phyloP scores from a whole-genome alignment of 1,140 invertebrate genomes.

The Drosophila ananassae region DNA sequence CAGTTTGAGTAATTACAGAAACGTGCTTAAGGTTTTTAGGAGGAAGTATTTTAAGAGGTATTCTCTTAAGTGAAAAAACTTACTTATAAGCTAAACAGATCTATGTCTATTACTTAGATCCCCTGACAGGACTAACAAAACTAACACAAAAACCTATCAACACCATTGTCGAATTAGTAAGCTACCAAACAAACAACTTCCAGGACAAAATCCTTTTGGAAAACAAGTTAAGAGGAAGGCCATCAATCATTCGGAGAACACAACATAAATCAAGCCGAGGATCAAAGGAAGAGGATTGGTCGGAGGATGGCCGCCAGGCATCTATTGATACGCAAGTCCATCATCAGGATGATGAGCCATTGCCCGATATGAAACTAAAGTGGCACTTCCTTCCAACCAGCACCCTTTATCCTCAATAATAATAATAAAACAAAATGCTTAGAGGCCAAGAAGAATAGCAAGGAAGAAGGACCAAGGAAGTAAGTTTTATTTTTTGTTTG shows the following conservation, averaged over 20 bases:
- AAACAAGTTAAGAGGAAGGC: slow-evolving; percentile 37
- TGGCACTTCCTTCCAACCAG: slow-evolving; percentile 56
- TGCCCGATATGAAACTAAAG: slow-evolving; percentile 50
- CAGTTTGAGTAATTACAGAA: slow-evolving; percentile 76
- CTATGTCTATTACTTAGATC: neutral
- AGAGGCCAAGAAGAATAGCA: slow-evolving; percentile 25
- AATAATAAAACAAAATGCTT: slow-evolving; percentile 63
- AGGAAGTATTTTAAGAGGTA: neutral
- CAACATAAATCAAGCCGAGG: slow-evolving; percentile 73
- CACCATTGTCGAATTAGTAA: slow-evolving; percentile 34
- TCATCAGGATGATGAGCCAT: slow-evolving; percentile 38
- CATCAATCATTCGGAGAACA: slow-evolving; percentile 72
- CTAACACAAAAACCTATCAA: neutral
- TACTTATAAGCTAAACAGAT: no score
- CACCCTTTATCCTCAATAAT: slow-evolving; percentile 26
- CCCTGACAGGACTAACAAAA: neutral
- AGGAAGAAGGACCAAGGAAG: slow-evolving; percentile 19
- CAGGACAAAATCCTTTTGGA: slow-evolving; percentile 17
- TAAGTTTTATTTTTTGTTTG: neutral
- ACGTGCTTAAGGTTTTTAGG: slow-evolving; percentile 43
- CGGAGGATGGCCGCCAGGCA: slow-evolving; percentile 22
- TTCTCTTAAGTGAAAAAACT: no score
- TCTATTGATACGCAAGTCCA: slow-evolving; percentile 40
- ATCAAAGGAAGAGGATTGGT: slow-evolving; percentile 21
- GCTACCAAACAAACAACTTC: slow-evolving; percentile 42